These are phyloP conservation scores for Spicauda simplicius DNA, from an alignment of 2,888 invertebrate species.

Conservation along the genomic window DNA sequence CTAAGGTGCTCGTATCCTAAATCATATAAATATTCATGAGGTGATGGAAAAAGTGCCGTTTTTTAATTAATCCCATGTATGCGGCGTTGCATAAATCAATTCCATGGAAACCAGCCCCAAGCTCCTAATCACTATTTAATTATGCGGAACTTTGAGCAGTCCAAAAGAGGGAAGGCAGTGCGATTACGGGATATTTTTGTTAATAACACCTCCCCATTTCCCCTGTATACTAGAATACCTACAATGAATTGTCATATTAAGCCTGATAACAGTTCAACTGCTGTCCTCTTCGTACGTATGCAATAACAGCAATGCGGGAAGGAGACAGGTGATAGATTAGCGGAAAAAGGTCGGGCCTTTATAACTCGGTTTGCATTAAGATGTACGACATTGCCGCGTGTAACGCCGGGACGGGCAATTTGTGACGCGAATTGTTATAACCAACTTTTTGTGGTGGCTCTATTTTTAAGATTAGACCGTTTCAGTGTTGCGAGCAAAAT, in stretches of 20 bases:
- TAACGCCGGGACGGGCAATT: slow-evolving; percentile 28
- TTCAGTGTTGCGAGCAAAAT: slow-evolving; percentile 9
- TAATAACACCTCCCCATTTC: slow-evolving; percentile 46
- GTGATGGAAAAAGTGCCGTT: not conserved
- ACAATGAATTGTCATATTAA: slow-evolving; percentile 44
- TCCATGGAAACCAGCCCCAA: slow-evolving; percentile 48
- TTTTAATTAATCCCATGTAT: slow-evolving; percentile 1
- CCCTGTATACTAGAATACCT: slow-evolving; percentile 32
- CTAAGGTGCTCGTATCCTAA: too few species aligned
- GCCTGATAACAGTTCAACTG: slow-evolving; percentile 35
- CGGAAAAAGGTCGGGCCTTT: slow-evolving; percentile 33
- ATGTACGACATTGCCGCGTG: slow-evolving; percentile 35
- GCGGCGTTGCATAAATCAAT: slow-evolving; percentile 12
- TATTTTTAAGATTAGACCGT: slow-evolving; percentile 17
- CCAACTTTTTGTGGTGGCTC: slow-evolving; percentile 26
- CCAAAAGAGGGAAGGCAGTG: slow-evolving; percentile 55
- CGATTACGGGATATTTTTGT: slow-evolving; percentile 68
- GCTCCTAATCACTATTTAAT: slow-evolving; percentile 77
- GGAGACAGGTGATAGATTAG: slow-evolving; percentile 33
- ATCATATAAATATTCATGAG: not conserved
- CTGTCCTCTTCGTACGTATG: slow-evolving; percentile 20
- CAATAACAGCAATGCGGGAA: slow-evolving; percentile 6
- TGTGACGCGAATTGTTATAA: slow-evolving; percentile 32
- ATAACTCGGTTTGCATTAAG: slow-evolving; percentile 37
- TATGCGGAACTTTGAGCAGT: slow-evolving; percentile 65